Conservation (phyloP, 2,888 invertebrate genomes). For the Entomobrya proxima region DNA sequence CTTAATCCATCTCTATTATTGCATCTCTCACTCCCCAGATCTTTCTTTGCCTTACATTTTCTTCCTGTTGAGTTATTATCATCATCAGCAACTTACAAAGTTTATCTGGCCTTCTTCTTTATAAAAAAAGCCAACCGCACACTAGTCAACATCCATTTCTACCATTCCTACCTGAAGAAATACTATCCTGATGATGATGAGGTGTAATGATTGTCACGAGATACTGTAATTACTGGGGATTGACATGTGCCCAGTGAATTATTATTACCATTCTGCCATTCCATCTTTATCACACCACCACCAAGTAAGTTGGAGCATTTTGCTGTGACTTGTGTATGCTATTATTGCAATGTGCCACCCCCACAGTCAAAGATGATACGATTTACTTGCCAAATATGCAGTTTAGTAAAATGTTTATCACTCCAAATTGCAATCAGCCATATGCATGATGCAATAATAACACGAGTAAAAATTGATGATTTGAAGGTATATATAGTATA, state of each 20-base stretch:
- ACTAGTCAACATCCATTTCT: not conserved
- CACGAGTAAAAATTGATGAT: not conserved
- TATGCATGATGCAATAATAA: constrained; percentile 33
- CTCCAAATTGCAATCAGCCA: constrained; percentile 21
- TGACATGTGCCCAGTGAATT: constrained; percentile 56
- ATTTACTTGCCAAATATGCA: not conserved
- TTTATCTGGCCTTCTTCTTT: not conserved
- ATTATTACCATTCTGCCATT: constrained; percentile 25
- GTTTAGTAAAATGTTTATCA: constrained; percentile 23
- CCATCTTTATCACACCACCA: not conserved
- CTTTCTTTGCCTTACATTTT: not conserved
- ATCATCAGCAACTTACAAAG: too few relatives aligned
- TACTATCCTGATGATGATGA: constrained; percentile 30
- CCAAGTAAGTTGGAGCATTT: too few relatives aligned
- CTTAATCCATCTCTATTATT: constrained; percentile 48
- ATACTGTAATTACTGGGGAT: constrained; percentile 62
- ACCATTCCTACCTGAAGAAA: not conserved
- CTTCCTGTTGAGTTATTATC: constrained; percentile 1
- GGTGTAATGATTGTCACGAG: constrained; percentile 63
- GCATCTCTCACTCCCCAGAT: not conserved
- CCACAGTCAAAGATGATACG: not conserved
- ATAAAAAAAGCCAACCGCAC: not conserved
- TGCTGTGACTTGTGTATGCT: not conserved
- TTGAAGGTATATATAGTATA: too few relatives aligned
- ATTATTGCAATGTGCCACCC: not conserved